Evolutionary conservation across 2,113 vertebrate species (phyloP), one percentile per base, ranked within the genome.

Genomic region (Poeciliopsis occidentalis): DNA sequence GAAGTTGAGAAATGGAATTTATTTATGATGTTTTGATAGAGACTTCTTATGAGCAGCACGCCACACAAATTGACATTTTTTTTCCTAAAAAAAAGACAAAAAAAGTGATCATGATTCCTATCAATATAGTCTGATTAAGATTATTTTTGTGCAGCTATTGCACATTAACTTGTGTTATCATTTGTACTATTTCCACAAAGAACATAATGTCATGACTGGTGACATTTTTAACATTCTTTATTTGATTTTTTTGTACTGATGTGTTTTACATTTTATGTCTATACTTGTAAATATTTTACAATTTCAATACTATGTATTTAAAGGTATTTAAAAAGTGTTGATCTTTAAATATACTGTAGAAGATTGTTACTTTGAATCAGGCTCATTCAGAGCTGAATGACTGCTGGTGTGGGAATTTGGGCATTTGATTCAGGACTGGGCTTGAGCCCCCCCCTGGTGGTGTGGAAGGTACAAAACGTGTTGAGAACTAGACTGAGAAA

Each of bases 21-120:
- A 73, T 79, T 74, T 67, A 39, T 80, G 86, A 79, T 29, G 79
- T 85, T 93, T 92, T 92, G 90, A 92, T 92, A 19, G 69, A 86
- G 75, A 87, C 87, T 91, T 90, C 83, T 88, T 54, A 8, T 7
- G 91, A 83, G 92, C 94, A 94, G 93, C 93, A 93, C 88, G 87
- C 86, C 87, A 74, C 89, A 83, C 87, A 87, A 73, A 77, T 62
- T 57, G 69, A 88, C 79, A 77, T 74, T 78, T 76, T 69, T 79
- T 88, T 94, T 93, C 90, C 92, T 80, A 37, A 37, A 37, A 37
- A 37, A 8, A 37, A 10, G 8, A 34, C 10, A 10, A 89, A 83
- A 73, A 78, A 78, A 62, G 71, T 69, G 82, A 69, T 89, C 64
- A 94, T 94, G 92, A 95, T 95, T 95, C 94, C 94, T 92, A 90